Conservation (phyloP, 2,888 invertebrate species). For the Pinctada fucata region DNA sequence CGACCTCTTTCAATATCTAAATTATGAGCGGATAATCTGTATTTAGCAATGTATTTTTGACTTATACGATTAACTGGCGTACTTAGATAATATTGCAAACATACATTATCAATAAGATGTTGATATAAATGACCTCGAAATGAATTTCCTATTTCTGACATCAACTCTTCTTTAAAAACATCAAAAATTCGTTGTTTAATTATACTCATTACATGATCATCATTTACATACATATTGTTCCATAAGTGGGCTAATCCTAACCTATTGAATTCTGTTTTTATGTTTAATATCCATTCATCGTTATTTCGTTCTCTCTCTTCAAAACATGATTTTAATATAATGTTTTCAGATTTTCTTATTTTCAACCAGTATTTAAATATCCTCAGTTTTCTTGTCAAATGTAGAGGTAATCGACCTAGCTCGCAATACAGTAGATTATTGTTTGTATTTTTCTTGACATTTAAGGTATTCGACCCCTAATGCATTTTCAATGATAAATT, state of each 20-base stretch:
- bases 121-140: neutral
- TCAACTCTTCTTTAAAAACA: too few relatives aligned
- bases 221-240: neutral
- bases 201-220: neutral
- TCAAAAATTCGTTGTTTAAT: neutral
- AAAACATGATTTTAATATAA: neutral
- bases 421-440: slow-evolving; percentile 9
- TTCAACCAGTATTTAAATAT: slow-evolving; percentile 19
- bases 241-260: neutral
- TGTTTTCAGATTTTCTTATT: neutral
- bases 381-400: slow-evolving; percentile 1
- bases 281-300: neutral
- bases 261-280: neutral
- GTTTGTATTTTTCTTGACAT: neutral
- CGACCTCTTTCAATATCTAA: slow-evolving; percentile 2
- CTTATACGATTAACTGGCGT: neutral
- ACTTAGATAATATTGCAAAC: neutral
- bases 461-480: too few relatives aligned
- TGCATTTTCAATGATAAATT: too few relatives aligned
- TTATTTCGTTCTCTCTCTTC: neutral
- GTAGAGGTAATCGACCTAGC: slow-evolving; percentile 6
- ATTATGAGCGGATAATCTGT: neutral
- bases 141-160: neutral
- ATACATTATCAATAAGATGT: neutral
- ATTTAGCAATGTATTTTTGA: neutral